Conservation (phyloP, 1,140 invertebrate genomes). For the Calosoma granatense region DNA sequence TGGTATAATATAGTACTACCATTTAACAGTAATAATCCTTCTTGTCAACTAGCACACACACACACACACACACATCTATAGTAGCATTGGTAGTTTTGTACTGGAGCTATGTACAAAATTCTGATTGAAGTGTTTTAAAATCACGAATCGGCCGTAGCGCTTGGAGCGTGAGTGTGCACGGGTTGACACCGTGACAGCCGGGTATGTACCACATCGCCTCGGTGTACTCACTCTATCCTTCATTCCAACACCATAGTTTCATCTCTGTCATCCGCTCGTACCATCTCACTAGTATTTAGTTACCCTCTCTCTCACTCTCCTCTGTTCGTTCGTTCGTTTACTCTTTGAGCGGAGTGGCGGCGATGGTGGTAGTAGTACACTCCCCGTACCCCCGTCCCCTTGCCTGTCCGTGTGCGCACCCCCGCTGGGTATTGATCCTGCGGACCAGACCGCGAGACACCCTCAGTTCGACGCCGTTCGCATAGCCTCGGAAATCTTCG, state of each 20-base stretch:
- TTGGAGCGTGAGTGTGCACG: background rate
- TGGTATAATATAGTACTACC: too few species aligned
- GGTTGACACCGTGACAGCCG: background rate
- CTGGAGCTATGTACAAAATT: too few species aligned
- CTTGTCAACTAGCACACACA: too few species aligned
- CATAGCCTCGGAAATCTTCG: constrained; percentile 19
- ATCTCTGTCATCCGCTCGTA: background rate
- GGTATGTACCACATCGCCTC: too few species aligned
- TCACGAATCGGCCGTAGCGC: background rate
- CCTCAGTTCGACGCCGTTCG: constrained; percentile 16
- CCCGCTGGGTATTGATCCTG: constrained; percentile 22
- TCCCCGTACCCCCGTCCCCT: background rate
- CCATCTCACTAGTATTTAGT: too few species aligned
- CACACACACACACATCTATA: too few species aligned
- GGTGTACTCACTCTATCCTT: background rate
- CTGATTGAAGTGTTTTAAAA: background rate
- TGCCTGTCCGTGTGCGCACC: constrained; percentile 1
- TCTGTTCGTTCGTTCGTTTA: too few species aligned
- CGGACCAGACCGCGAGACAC: constrained; percentile 21
- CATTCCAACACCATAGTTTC: background rate
- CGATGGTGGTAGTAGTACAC: too few species aligned
- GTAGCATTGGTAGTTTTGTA: too few species aligned
- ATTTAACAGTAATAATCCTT: too few species aligned
- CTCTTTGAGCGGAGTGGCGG: too few species aligned
- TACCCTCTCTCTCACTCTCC: too few species aligned